Evolutionary conservation across 2,888 invertebrate genomes (phyloP), one percentile per base, ranked within the genome.

Genomic region (Spatulosminthurus flaviceps): DNA sequence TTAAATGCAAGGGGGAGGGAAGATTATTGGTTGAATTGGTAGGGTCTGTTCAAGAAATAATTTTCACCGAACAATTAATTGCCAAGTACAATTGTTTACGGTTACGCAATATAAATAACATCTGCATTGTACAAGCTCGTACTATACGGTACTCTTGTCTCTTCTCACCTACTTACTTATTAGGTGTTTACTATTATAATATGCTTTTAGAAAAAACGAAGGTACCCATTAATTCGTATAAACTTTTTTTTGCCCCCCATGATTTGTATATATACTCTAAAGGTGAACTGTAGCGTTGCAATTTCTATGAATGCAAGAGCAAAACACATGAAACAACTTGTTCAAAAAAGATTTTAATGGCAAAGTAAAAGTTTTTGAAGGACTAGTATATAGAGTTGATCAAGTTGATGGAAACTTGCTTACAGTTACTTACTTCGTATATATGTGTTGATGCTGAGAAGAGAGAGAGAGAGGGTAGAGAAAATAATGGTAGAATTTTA

Each of bases 291-390:
- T 51, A n/a, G 51, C 51, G n/a, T 51, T 13, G 51, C 19, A n/a
- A 19, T 51, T 51, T 13, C n/a, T 13, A 19, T 51, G 51, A 19
- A 51, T 51, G 51, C 51, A 51, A 51, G 51, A 51, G 51, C 51
- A 51, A n/a, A 51, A 5, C 5, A 34, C 34, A 34, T 34, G 51
- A 51, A 51, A 51, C 19, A 51, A 51, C 51, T 19, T 51, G 51
- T 51, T 51, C 19, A n/a, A 51, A 51, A 51, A 51, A 51, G 51
- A 51, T 19, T 51, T 51, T 51, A 51, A 51, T 51, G 51, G 51
- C 51, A 51, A 51, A 51, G 51, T 51, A 51, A 51, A 51, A 51
- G 51, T 51, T 51, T 51, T 51, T 51, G 51, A 51, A 51, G 51
- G 51, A 51, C 51, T 51, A 11, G 51, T 51, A 51, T 51, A 51